A percentile compares a stretch with the other conserved stretches of the same genome.
phyloP scores from a whole-genome alignment of 2,888 invertebrate genomes.

The Chydorus sphaericus region DNA sequence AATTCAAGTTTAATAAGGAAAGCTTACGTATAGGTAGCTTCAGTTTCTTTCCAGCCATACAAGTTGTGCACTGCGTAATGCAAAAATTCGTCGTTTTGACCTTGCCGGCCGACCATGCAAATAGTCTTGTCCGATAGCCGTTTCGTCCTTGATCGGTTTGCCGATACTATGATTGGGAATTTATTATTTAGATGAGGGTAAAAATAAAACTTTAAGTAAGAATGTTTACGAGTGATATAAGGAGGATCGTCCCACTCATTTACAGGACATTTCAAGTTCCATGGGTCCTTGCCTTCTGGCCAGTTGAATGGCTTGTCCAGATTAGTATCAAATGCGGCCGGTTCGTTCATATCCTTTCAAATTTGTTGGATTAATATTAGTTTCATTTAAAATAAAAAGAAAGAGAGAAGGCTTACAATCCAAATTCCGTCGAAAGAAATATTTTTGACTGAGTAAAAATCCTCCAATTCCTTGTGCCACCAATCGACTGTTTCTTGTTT shows the following conservation, averaged over 20 bases:
- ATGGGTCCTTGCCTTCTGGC: not conserved
- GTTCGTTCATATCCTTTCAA: conserved; percentile 31
- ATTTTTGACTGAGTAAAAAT: conserved; percentile 16
- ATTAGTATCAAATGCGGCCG: conserved; percentile 30
- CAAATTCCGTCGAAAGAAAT: conserved; percentile 24
- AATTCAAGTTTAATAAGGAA: not conserved
- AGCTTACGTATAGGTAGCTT: conserved; percentile 18
- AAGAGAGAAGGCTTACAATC: conserved; percentile 22
- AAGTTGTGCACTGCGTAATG: conserved; percentile 26
- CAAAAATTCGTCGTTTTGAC: conserved; percentile 10
- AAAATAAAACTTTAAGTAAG: too few relatives aligned
- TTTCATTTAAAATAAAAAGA: not conserved
- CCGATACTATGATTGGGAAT: not conserved
- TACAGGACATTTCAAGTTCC: conserved; percentile 18
- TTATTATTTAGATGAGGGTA: not conserved
- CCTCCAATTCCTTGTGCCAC: conserved; percentile 17
- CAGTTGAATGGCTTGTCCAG: conserved; percentile 20
- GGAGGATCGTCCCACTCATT: conserved; percentile 21
- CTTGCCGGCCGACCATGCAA: conserved; percentile 21
- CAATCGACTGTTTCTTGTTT: conserved; percentile 16
- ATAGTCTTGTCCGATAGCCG: conserved; percentile 20
- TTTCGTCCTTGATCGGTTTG: not conserved
- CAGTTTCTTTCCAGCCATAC: conserved; percentile 23
- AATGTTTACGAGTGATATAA: conserved; percentile 19
- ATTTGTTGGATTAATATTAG: not conserved